Evolutionary conservation across 2,797 vertebrate species (phyloP).

Genomic region (Chrosomus eos): DNA sequence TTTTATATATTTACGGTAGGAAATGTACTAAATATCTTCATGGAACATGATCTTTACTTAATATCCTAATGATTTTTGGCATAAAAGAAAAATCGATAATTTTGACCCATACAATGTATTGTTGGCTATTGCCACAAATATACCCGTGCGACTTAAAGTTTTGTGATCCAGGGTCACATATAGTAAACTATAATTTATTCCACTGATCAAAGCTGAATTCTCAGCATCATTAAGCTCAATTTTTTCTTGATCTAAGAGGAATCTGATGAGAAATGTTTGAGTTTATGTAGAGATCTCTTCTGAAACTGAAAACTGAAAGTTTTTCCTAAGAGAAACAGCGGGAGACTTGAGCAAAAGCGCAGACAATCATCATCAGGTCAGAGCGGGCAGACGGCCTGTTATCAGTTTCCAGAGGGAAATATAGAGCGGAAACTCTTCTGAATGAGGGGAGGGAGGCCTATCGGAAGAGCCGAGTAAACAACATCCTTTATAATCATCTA

Average conservation of each 20-base stretch:
- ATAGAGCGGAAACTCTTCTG: constrained; percentile 79
- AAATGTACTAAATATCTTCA: too few species aligned
- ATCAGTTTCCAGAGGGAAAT: constrained; percentile 78
- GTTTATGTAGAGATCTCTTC: not conserved
- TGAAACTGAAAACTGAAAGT: not conserved
- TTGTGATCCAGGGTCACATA: too few species aligned
- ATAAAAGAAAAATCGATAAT: too few species aligned
- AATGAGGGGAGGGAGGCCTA: constrained; percentile 69
- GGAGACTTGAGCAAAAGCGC: not conserved
- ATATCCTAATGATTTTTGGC: too few species aligned
- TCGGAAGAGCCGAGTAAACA: constrained; percentile 85
- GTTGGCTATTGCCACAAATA: too few species aligned
- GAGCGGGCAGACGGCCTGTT: constrained; percentile 69
- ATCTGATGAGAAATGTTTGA: not conserved
- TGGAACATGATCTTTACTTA: too few species aligned
- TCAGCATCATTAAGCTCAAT: too few species aligned
- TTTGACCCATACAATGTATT: too few species aligned
- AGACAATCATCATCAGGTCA: constrained; percentile 53
- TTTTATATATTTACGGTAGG: too few species aligned
- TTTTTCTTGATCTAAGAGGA: not conserved
- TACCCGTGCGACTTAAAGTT: too few species aligned
- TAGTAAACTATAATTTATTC: too few species aligned
- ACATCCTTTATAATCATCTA: constrained; percentile 80
- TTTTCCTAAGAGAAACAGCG: not conserved
- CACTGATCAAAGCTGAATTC: too few species aligned